A percentile compares a stretch with the other conserved stretches of the same genome.
phyloP scores from a whole-genome alignment of 2,888 invertebrate genomes.

The Pseudeuparius sepicola region DNA sequence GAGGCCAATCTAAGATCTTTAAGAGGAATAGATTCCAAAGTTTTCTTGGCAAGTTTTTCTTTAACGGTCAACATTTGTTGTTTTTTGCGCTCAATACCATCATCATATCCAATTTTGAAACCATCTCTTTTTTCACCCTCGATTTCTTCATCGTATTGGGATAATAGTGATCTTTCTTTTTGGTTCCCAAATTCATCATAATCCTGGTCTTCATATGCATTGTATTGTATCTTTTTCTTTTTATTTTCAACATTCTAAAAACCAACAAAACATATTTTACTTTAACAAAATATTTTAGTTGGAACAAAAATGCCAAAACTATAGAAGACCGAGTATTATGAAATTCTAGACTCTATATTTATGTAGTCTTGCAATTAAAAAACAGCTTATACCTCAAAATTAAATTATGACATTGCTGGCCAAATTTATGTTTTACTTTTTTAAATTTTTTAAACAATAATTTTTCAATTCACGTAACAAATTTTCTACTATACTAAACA shows the following conservation, averaged over 20 bases:
- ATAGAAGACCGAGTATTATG: no score
- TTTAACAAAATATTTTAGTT: no score
- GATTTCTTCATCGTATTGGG: constrained; percentile 94
- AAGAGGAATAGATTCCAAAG: constrained; percentile 62
- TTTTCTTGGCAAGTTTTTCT: constrained; percentile 53
- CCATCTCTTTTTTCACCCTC: constrained; percentile 57
- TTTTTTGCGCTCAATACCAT: constrained; percentile 45
- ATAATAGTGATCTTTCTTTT: constrained; percentile 57
- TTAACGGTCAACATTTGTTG: constrained; percentile 42
- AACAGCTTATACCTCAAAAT: no score
- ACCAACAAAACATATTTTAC: no score
- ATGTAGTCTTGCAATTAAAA: no score
- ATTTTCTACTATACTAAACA: no score
- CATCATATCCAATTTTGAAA: constrained; percentile 69
- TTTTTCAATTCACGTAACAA: no score
- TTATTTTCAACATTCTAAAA: constrained; percentile 68
- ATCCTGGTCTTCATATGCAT: constrained; percentile 74
- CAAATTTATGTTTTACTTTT: no score
- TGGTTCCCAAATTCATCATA: constrained; percentile 58
- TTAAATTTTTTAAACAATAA: no score
- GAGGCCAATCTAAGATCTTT: constrained; percentile 63
- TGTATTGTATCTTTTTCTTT: constrained; percentile 78
- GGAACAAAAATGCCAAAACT: no score
- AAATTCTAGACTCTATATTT: no score
- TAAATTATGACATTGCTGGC: no score